Conservation (phyloP, 2,888 invertebrate genomes). For the Aproaerema taeniolella region DNA sequence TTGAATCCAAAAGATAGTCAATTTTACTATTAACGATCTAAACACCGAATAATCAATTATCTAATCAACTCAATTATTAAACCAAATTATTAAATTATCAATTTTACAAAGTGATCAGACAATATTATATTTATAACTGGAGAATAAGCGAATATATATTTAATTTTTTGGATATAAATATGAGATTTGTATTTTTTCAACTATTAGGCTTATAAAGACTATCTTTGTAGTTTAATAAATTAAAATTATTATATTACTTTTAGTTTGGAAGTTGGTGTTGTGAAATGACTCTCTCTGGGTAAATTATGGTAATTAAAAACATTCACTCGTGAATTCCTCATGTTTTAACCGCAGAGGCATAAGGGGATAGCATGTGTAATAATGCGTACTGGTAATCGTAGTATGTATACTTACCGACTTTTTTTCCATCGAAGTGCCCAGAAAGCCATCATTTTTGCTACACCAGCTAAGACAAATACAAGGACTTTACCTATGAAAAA, state of each 20-base stretch:
- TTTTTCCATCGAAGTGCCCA: no score
- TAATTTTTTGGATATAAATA: conserved; percentile 9
- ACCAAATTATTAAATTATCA: not conserved
- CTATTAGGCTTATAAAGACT: conserved; percentile 34
- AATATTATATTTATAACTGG: conserved; percentile 1
- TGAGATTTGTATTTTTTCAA: conserved; percentile 45
- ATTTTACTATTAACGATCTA: conserved; percentile 8
- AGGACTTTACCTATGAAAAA: no score
- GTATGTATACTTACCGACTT: no score
- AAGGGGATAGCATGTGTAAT: no score
- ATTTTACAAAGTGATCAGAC: not conserved
- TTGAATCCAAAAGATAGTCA: no score
- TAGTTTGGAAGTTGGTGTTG: conserved; percentile 29
- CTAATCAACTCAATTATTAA: conserved; percentile 5
- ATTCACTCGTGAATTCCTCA: no score
- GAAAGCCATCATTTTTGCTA: no score
- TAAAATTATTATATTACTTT: conserved; percentile 28
- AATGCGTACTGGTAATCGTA: no score
- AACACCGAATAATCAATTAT: conserved; percentile 10
- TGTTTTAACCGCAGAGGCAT: no score
- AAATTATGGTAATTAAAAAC: no score
- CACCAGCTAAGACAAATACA: no score
- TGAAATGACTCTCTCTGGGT: no score
- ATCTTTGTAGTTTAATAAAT: conserved; percentile 37
- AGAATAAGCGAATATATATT: conserved; percentile 8